Evolutionary conservation across 2,113 vertebrate species (phyloP).

Genomic region (Gobiocypris rarus): DNA sequence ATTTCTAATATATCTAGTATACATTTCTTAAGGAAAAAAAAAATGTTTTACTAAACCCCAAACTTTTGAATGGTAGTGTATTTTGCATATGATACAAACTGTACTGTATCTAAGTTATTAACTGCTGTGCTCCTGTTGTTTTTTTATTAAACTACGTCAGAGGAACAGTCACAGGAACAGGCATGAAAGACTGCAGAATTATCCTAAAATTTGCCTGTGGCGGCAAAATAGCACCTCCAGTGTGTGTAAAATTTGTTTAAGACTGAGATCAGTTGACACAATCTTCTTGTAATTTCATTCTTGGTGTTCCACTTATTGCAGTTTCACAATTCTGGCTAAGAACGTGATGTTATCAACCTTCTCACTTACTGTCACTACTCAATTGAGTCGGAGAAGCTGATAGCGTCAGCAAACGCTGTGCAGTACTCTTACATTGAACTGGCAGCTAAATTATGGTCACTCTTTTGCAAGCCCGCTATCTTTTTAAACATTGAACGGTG

Average conservation of each 20-base stretch:
- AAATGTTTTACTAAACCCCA: too few relatives aligned
- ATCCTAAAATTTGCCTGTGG: too few relatives aligned
- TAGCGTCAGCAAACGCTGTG: conserved; percentile 17
- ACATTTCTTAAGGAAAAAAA: too few relatives aligned
- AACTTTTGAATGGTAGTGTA: too few relatives aligned
- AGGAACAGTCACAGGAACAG: too few relatives aligned
- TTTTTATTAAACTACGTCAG: too few relatives aligned
- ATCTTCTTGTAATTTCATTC: conserved; percentile 13
- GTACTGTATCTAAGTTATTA: too few relatives aligned
- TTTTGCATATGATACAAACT: too few relatives aligned
- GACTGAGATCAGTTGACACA: background rate
- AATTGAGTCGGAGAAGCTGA: conserved; percentile 2
- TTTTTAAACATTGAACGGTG: conserved; percentile 38
- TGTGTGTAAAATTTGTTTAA: background rate
- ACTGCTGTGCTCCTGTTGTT: too few relatives aligned
- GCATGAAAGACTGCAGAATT: too few relatives aligned
- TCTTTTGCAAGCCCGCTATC: conserved; percentile 40
- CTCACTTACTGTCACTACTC: conserved; percentile 10
- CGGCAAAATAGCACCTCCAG: background rate
- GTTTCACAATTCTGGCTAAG: conserved; percentile 18
- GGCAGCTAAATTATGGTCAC: conserved; percentile 41
- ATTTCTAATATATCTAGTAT: background rate
- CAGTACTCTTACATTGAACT: conserved; percentile 31
- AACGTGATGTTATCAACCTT: conserved; percentile 31
- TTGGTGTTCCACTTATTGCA: conserved; percentile 28